Base-by-base conservation (phyloP, 2,888 invertebrate species). In the Cactoblastis cactorum region DNA sequence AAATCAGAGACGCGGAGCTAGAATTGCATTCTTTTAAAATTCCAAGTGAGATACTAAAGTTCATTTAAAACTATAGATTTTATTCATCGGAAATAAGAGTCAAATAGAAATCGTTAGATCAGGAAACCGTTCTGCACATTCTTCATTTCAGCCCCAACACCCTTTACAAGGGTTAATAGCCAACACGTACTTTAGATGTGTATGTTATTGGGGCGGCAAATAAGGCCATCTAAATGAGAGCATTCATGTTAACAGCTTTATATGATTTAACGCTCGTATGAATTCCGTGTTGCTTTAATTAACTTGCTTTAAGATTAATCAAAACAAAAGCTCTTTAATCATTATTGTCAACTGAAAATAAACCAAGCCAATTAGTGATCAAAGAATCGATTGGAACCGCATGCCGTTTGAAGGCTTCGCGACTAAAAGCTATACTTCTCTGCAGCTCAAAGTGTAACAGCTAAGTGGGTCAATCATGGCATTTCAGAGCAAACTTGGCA, bases 401-500 rank as follows among this genome's bases (percentile, higher is more conserved):
- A 37, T 14, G 17, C 37, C 37, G 9, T 37, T 37, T 37, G 37
- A 37, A 37, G 37, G 37, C 37, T 37, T 37, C 5, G 9, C 17
- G 17, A 37, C 37, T 37, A 37, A 37, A 37, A 37, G 15, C 37
- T 37, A 15, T 35, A 37, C 34, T 12, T 2, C 11, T 34, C 34
- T 12, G 34, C 17, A 37, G 37, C 37, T 35, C 9, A 45, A 50
- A 35, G 22, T 43, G 45, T 37, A 50, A 41, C 22, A 28, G 43
- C 55, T 60, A 79, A 76, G 73, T 80, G 67, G 78, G 77, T 77
- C 78, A 77, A 74, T 74, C 70, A 63, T 60, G 56, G 62, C 61
- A 65, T 69, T 69, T 67, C 64, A 63, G 58, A 59, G 65, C 68
- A 74, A 80, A 80, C 76, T 80, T 77, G 74, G 80, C 80, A 72